A percentile compares a stretch with the other conserved stretches of the same genome.
Evolutionary conservation across 2,888 invertebrate genomes (phyloP).

Genomic region (Itoplectis maculator): DNA sequence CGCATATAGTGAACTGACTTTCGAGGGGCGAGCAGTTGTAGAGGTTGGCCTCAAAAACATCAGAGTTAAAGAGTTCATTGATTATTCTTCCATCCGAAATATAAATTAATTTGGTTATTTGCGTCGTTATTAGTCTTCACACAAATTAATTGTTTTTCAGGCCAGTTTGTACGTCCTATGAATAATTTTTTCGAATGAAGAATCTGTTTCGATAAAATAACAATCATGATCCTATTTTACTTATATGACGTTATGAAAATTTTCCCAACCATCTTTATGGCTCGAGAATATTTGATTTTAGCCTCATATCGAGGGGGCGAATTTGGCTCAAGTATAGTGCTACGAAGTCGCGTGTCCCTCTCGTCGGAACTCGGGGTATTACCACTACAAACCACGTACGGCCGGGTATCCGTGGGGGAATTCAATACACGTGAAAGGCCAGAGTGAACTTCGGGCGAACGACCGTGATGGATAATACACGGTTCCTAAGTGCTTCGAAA

Average conservation of each 20-base stretch:
- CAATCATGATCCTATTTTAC: neutral
- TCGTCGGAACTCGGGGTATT: constrained; percentile 14
- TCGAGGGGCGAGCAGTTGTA: neutral
- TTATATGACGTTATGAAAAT: neutral
- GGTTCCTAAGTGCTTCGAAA: constrained; percentile 63
- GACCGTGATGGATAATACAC: constrained; percentile 64
- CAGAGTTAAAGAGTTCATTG: neutral
- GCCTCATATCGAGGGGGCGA: neutral
- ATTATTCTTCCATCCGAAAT: neutral
- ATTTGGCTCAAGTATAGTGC: constrained; percentile 17
- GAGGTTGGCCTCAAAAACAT: constrained; percentile 6
- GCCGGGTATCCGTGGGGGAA: constrained; percentile 41
- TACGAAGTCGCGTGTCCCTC: constrained; percentile 5
- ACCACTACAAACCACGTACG: constrained; percentile 6
- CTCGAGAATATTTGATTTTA: neutral
- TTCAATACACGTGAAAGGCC: constrained; percentile 63
- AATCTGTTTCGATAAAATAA: no score
- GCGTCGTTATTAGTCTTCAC: no score
- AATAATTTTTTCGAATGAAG: neutral
- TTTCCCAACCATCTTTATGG: neutral
- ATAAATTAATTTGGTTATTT: neutral
- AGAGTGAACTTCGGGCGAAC: constrained; percentile 40
- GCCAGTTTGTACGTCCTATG: neutral
- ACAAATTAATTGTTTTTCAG: neutral
- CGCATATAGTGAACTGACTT: constrained; percentile 18